Base-by-base conservation (phyloP, 2,113 vertebrate genomes). In the Cichladusa arquata region DNA sequence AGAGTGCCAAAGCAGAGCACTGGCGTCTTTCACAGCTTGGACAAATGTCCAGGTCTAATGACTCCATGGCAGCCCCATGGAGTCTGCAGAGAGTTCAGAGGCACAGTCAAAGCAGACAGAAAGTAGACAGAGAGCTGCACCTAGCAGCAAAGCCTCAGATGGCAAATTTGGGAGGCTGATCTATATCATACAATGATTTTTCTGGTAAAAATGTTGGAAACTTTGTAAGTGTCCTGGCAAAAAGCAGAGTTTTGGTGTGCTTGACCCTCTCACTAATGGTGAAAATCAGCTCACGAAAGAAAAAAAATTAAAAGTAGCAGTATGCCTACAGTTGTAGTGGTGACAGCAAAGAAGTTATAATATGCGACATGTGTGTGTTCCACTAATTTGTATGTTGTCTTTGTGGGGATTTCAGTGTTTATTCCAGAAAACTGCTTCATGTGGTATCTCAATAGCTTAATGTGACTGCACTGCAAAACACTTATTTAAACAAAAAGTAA, bases 1-100 rank as follows among this genome's bases (percentile, higher is more conserved):
- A 93, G 88, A 72, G 90, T 97, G 97, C 97, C 98, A 98, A 95
- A 94, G 86, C 77, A 96, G 92, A 97, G 95, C 0, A 4, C 91
- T 98, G 97, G 97, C 92, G 0, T 81, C 83, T 89, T 91, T 82
- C 82, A 73, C 25, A 29, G 90, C 88, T 96, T 97, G 91, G 95
- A 97, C 86, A 94, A 92, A 94, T 77, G 88, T 92, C 92, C 81
- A 65, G 70, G 38, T 76, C 64, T 95, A 94, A 95, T 50, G 87
- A 80, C 40, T 87, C 80, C 44, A 34, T 79, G 91, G 95, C 97
- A 98, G 92, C 92, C 71, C 92, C 19, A 42, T 42, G 40, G 40
- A 42, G 24, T 82, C 71, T 92, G 92, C 71, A 84, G 90, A 76
- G 94, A 70, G 60, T 95, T 96, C 93, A 88, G 82, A 31, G 82